These are phyloP conservation scores for Halocynthia roretzi DNA, from an alignment of 23 tunicate species.

Conservation along the genomic window DNA sequence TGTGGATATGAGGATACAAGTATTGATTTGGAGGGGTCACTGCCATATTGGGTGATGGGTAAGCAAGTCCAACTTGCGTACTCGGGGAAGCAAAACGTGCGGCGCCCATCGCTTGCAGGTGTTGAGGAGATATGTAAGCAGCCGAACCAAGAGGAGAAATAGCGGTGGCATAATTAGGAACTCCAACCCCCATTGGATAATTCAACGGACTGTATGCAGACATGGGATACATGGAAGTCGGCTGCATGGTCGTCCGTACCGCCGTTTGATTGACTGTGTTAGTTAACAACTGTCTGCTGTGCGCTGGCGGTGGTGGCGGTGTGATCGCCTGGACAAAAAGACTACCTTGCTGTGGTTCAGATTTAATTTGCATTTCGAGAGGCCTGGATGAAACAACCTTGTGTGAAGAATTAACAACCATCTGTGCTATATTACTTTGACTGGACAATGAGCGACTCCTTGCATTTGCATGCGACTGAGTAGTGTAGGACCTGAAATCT, in stretches of 20 bases:
- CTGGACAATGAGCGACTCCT: not conserved
- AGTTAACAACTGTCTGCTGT: not conserved
- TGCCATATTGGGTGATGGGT: conserved; percentile 13
- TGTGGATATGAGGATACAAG: conserved; percentile 61
- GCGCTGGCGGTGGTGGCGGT: not conserved
- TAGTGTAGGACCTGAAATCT: not conserved
- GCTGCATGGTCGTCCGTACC: not conserved
- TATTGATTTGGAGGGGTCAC: conserved; percentile 17
- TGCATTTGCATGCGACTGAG: conserved; percentile 7
- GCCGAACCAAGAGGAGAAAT: not conserved
- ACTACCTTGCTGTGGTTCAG: not conserved
- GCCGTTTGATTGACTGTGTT: not conserved
- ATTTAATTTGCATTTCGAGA: not conserved
- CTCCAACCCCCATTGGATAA: not conserved
- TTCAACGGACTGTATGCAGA: conserved; percentile 2
- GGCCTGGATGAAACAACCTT: not conserved
- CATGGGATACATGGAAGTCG: not conserved
- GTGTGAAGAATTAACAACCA: not conserved
- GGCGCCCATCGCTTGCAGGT: conserved; percentile 46
- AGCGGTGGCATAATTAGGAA: conserved; percentile 4
- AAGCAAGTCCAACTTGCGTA: not conserved
- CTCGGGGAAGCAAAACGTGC: conserved; percentile 70
- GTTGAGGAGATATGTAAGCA: conserved; percentile 23
- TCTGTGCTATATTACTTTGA: too few species aligned
- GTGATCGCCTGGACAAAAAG: not conserved